phyloP scores from a whole-genome alignment of 2,888 invertebrate genomes.

The Heterodera filipjevi region DNA sequence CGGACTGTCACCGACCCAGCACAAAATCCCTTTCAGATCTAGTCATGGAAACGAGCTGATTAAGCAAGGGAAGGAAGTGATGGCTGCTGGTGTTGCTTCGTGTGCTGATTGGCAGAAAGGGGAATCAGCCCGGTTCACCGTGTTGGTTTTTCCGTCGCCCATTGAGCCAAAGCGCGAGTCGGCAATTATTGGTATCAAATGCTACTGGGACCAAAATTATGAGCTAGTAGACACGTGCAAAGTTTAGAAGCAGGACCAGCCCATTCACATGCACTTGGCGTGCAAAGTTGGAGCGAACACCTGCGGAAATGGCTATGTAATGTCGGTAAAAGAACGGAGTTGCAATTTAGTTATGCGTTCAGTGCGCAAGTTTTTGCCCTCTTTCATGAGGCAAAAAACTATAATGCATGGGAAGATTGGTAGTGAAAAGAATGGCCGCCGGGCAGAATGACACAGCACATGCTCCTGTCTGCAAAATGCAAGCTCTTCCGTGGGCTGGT shows the following conservation, averaged over 20 bases:
- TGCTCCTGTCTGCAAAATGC: not conserved
- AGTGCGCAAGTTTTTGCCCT: not conserved
- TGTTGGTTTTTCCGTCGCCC: not conserved
- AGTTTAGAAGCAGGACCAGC: not conserved
- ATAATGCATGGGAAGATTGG: not conserved
- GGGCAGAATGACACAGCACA: conserved; percentile 2
- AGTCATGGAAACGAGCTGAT: not conserved
- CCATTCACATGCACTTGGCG: not conserved
- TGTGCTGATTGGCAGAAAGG: not conserved
- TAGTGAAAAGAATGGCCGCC: not conserved
- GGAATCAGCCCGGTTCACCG: not conserved
- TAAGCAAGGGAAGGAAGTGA: not conserved
- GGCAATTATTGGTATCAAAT: not conserved
- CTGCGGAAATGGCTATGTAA: not conserved
- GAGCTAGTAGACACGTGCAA: not conserved
- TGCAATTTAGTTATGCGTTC: not conserved
- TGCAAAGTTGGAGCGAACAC: not conserved
- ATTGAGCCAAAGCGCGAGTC: not conserved
- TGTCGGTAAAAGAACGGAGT: not conserved
- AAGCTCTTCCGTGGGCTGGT: not conserved
- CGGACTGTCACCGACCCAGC: not conserved
- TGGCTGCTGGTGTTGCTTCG: not conserved
- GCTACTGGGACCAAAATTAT: not conserved
- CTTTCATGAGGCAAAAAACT: not conserved
- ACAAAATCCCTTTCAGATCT: not conserved